Evolutionary conservation across 2,888 invertebrate species (phyloP), one percentile per base, ranked within the genome.

Genomic region (Phengaris alcon): DNA sequence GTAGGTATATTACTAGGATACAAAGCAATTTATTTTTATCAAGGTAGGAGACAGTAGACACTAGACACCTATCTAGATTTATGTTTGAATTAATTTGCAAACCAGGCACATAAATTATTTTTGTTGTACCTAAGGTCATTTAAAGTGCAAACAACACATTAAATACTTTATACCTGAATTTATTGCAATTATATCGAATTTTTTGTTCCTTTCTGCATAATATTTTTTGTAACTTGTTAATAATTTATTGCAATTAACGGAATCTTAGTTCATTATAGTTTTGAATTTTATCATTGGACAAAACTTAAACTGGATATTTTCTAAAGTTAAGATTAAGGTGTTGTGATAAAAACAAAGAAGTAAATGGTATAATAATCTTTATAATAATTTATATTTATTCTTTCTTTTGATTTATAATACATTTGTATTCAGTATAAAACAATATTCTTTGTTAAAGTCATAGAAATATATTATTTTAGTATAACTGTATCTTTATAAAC

Each of bases 381-480:
- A 91, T 93, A 92, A 91, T 93, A 92, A 90, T 93, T 93, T 93
- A 93, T 92, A 93, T 91, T 93, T 88, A 88, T 85, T 90, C 87
- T 86, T 85, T 85, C 81, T 85, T 85, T 84, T 84, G 85, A 87
- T 87, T 88, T 82, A 87, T 90, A 84, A 91, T 93, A 93, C 92
- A 93, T 92, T 93, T 89, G 91, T 90, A 89, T 90, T 89, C 89
- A 88, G 90, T 93, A 93, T 90, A 93, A 93, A 93, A 93, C 92
- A 92, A 93, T 93, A 91, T 90, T 90, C 90, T 93, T 92, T 93
- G 92, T 93, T 93, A 93, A 90, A 91, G 90, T 91, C 86, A 92
- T 93, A 93, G 91, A 93, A 93, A 93, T 93, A 93, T 93, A 93
- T 93, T 93, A 93, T 88, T 88, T 91, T 91, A 91, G 88, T 92